Evolutionary conservation across 2,113 vertebrate species (phyloP), one percentile per base, ranked within the genome.

Genomic region (Phocoena phocoena): DNA sequence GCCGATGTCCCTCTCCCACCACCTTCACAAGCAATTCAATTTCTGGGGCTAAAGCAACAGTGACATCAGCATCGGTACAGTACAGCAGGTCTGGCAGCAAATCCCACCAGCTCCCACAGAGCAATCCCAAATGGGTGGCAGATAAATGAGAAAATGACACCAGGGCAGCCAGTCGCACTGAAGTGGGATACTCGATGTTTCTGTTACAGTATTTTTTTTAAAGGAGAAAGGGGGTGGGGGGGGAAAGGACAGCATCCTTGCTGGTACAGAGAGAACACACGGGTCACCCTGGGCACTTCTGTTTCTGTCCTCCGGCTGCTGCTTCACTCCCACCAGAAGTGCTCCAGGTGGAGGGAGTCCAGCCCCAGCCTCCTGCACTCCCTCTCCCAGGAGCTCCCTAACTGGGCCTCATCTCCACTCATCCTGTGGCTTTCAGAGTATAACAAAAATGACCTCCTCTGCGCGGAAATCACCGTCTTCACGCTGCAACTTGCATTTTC

Each of bases 11-110:
- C 38, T 28, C 21, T 31, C 33, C 28, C 28, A 21, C 4, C 33
- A 21, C 31, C 33, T 21, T 67, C 18, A 8, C 2, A 23, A 65
- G 60, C 50, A 31, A n/a, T 25, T 44, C 55, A 38, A 18, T 58
- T 89, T 44, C 58, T 21, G 25, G n/a, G 38, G 38, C 70, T 65
- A 5, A n/a, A 38, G 67, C 50, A 38, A 36, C n/a, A 80, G 33
- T 20, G 68, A n/a, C 36, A 3, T 38, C 25, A 26, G 84, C 53
- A 21, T 7, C 2, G 0, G 44, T 53, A 6, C 1, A 62, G 3
- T 33, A 6, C 1, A 67, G 5, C 7, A 9, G 60, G 18, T 18
- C 50, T 3, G n/a, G 36, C 3, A 36, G 36, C 79, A 53, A 86
- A 83, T 7, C n/a, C 68, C 53, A 17, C 55, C 70, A 23, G 80